Conservation (phyloP, 2,797 vertebrate genomes). For the Megaceryle alcyon region DNA sequence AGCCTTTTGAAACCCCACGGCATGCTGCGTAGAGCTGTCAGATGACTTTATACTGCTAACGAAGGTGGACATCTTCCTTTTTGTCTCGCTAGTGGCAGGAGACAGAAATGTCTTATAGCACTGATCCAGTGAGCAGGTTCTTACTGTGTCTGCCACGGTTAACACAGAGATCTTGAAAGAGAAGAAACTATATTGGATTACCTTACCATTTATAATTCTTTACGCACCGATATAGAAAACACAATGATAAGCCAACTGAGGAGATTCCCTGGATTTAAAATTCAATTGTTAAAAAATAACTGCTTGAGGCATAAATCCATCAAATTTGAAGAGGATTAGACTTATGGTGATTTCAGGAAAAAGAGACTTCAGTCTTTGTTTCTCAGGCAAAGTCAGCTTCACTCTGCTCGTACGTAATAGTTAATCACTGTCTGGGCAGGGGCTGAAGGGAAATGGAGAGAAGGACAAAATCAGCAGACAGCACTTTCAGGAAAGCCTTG, state of each 20-base stretch:
- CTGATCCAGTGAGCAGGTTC: conserved; percentile 94
- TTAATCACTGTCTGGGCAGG: background rate
- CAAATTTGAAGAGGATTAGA: conserved; percentile 19
- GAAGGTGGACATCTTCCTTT: conserved; percentile 97
- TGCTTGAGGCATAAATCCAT: background rate
- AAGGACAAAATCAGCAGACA: background rate
- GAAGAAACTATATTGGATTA: conserved; percentile 35
- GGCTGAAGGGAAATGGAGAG: background rate
- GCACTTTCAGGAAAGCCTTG: background rate
- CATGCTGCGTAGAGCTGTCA: conserved; percentile 91
- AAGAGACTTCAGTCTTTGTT: background rate
- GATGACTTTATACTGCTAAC: conserved; percentile 90
- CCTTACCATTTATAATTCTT: background rate
- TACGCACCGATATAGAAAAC: background rate
- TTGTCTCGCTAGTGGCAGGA: conserved; percentile 96
- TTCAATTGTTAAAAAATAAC: conserved; percentile 11
- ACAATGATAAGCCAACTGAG: background rate
- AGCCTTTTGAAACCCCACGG: conserved; percentile 93
- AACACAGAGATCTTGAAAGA: conserved; percentile 89
- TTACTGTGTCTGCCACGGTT: conserved; percentile 89
- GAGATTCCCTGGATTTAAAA: conserved; percentile 19
- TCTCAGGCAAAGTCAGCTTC: background rate
- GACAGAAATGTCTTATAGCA: conserved; percentile 97
- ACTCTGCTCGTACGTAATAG: background rate
- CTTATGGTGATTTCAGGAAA: background rate